Evolutionary conservation across 2,797 vertebrate genomes (phyloP).

Genomic region (Linurgus olivaceus): DNA sequence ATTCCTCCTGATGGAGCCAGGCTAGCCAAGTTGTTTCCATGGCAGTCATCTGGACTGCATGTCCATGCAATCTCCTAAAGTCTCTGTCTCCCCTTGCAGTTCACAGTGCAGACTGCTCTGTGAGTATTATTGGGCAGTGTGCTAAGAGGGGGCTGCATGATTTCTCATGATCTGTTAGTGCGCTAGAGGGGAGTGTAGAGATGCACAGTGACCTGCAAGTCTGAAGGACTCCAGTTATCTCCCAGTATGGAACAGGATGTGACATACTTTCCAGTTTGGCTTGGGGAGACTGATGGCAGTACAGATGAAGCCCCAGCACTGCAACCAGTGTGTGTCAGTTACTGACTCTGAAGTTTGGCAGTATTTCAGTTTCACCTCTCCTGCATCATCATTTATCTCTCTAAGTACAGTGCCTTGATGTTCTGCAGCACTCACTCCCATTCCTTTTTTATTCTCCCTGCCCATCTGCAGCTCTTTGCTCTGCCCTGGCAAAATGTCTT

Average conservation of each 20-base stretch:
- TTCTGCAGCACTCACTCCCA: not conserved
- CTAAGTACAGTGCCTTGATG: not conserved
- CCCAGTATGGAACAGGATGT: not conserved
- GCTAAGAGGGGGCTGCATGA: not conserved
- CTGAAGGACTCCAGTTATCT: not conserved
- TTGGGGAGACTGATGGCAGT: not conserved
- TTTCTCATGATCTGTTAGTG: not conserved
- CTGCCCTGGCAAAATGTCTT: not conserved
- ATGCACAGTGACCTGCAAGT: not conserved
- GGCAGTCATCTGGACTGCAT: not conserved
- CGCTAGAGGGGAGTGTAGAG: not conserved
- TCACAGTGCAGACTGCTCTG: not conserved
- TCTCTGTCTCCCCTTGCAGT: not conserved
- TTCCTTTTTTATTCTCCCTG: not conserved
- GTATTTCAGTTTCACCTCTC: not conserved
- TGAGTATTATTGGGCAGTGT: not conserved
- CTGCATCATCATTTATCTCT: not conserved
- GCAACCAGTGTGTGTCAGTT: not conserved
- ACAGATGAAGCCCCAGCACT: not conserved
- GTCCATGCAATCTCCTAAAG: not conserved
- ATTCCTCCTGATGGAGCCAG: not conserved
- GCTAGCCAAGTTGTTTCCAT: not conserved
- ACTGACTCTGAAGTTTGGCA: not conserved
- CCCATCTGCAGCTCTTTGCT: not conserved
- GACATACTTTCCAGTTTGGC: not conserved